These are phyloP conservation scores for Isotomurus palustris DNA, from an alignment of 2,888 invertebrate species.

Conservation along the genomic window DNA sequence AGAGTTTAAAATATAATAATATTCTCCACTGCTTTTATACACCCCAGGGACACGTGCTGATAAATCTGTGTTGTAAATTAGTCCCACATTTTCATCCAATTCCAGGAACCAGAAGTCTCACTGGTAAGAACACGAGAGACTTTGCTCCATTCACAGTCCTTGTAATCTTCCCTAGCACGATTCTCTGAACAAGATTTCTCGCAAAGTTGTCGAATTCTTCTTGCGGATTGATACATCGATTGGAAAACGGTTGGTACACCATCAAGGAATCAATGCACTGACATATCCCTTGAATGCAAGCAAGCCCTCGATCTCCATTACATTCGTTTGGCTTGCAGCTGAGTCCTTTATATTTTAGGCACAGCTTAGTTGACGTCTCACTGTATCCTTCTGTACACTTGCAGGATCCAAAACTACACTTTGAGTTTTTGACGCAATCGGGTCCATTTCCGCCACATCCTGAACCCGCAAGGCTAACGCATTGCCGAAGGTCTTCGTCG, in stretches of 20 bases:
- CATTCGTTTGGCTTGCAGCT: conserved; percentile 11
- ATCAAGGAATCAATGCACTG: conserved; percentile 12
- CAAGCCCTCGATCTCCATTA: conserved; percentile 9
- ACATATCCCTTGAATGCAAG: conserved; percentile 13
- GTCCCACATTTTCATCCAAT: background rate
- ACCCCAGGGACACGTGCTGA: no score
- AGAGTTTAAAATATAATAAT: no score
- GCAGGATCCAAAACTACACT: conserved; percentile 12
- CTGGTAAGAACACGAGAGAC: conserved; percentile 1
- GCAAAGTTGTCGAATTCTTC: background rate
- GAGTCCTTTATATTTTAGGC: background rate
- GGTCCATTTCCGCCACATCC: conserved; percentile 6
- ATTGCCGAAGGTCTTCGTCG: conserved; percentile 2
- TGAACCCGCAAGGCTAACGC: conserved; percentile 15
- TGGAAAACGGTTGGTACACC: conserved; percentile 8
- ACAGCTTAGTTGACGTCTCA: conserved; percentile 12
- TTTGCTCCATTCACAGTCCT: background rate
- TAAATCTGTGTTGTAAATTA: background rate
- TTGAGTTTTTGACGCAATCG: background rate
- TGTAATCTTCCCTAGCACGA: background rate
- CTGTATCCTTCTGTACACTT: conserved; percentile 3
- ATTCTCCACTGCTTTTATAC: no score
- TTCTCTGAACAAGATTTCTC: conserved; percentile 6
- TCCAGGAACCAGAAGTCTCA: background rate
- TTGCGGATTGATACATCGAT: conserved; percentile 13